Evolutionary conservation across 1,140 invertebrate species (phyloP), one percentile per base, ranked within the genome.

Genomic region (Eueides isabella): DNA sequence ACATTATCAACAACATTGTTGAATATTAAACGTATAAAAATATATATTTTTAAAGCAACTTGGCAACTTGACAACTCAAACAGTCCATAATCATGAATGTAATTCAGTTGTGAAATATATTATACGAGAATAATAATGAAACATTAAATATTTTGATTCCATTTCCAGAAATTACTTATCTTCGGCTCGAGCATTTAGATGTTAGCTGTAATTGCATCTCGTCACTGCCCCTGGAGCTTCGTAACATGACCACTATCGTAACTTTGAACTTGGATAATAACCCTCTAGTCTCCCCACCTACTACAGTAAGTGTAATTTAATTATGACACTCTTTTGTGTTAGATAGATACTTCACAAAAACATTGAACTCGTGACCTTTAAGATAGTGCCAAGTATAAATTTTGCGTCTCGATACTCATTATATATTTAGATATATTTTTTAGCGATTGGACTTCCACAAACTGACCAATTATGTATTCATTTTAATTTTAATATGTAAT

Each of bases 171-270:
- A 95, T 99, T 80, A 97, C 97, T 82, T 97, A 96, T 93, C 94
- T 98, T 80, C 96, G 95, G 80, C 95, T 99, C 74, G 95, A 96
- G 67, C 96, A 96, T 87, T 93, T 98, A 88, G 97, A 98, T 91
- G 96, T 98, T 80, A 97, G 97, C 89, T 96, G 96, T 81, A 99
- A 99, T 93, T 95, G 97, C 77, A 98, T 98, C 85, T 96, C 97
- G 55, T 96, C 95, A 65, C 95, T 98, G 75, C 98, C 98, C 0
- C 94, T 97, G 72, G 97, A 98, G 92, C 95, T 98, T 83, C 95
- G 97, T 62, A 96, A 96, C 83, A 98, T 98, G 96, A 95, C 94
- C 72, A 95, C 94, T 31, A 93, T 99, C 71, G 96, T 98, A 77
- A 96, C 97, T 66, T 94, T 99, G 12, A 94, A 95, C 80, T 92